Evolutionary conservation across 2,797 vertebrate species (phyloP).

Genomic region (Danio jaintianensis): DNA sequence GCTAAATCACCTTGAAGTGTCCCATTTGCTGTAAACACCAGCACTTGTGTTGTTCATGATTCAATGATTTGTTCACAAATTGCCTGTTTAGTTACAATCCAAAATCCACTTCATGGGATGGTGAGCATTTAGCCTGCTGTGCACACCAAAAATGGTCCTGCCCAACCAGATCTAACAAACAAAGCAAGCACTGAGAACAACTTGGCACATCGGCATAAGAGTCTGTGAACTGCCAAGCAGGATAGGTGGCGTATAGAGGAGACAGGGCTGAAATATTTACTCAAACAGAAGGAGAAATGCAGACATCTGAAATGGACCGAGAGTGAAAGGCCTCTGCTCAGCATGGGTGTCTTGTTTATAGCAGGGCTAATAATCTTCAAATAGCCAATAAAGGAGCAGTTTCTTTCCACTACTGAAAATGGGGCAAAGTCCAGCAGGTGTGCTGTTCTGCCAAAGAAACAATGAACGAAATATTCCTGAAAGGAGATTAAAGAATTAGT

Average conservation of each 20-base stretch:
- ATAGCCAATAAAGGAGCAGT: background rate
- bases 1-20: background rate
- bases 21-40: background rate
- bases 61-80: background rate
- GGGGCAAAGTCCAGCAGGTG: slow-evolving; percentile 31
- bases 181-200: background rate
- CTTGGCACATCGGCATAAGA: slow-evolving; percentile 6
- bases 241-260: slow-evolving; percentile 15
- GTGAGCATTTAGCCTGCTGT: background rate
- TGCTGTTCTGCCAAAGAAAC: background rate
- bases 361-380: background rate
- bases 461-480: background rate
- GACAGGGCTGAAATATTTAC: background rate
- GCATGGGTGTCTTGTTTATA: slow-evolving; percentile 19
- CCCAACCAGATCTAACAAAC: slow-evolving; percentile 45
- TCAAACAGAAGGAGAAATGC: background rate
- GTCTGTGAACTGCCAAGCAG: background rate
- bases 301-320: too few species aligned
- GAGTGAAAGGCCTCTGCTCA: background rate
- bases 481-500: too few species aligned
- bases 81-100: background rate
- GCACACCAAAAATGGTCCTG: slow-evolving; percentile 2
- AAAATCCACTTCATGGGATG: background rate
- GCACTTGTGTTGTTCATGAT: background rate
- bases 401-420: background rate